Conservation (phyloP, 2,797 vertebrate species). For the Enteromius anoplus region DNA sequence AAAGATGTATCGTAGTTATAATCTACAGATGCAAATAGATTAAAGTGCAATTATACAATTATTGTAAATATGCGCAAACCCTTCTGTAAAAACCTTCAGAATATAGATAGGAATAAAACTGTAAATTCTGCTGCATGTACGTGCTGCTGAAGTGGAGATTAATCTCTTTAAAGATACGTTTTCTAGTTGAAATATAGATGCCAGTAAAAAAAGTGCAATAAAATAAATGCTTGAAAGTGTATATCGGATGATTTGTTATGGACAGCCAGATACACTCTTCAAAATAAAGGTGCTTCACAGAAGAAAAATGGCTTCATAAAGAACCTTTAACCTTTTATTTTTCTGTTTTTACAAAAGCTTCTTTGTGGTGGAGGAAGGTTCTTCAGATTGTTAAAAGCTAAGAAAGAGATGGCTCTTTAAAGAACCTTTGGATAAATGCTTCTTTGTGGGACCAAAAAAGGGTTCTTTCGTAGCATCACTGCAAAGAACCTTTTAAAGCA, state of each 20-base stretch:
- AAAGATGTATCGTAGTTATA: background rate
- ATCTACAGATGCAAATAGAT: background rate
- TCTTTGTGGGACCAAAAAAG: too few relatives aligned
- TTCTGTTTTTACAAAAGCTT: too few relatives aligned
- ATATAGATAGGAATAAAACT: background rate
- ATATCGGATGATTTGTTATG: too few relatives aligned
- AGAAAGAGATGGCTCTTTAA: too few relatives aligned
- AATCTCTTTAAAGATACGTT: background rate
- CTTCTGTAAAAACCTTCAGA: background rate
- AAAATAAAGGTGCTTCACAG: too few relatives aligned
- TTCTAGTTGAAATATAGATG: background rate
- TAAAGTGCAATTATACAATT: background rate
- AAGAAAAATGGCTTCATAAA: too few relatives aligned
- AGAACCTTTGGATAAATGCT: too few relatives aligned
- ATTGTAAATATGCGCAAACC: background rate
- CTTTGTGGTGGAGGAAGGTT: too few relatives aligned
- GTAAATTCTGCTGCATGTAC: background rate
- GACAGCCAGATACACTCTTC: background rate
- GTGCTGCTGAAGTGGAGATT: background rate
- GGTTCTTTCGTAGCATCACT: too few relatives aligned
- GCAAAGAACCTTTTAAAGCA: too few relatives aligned
- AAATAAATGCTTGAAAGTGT: background rate
- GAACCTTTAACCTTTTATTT: too few relatives aligned
- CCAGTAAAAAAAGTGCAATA: background rate
- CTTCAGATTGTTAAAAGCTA: too few relatives aligned